Conservation (phyloP, 2,888 invertebrate genomes). For the Tethea ocularis region DNA sequence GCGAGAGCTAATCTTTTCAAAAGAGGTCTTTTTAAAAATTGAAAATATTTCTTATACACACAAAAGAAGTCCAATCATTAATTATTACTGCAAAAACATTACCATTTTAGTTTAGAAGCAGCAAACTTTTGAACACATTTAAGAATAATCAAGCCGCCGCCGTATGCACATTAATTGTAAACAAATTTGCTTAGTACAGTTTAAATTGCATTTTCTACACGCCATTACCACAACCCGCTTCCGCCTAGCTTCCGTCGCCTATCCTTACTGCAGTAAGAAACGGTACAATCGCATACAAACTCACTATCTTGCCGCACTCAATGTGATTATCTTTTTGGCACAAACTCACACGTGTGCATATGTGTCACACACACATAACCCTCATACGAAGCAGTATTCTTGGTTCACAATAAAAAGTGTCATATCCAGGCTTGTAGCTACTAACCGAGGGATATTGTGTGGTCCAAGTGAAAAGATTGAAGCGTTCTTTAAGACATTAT, state of each 20-base stretch:
- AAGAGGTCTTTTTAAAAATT: too few species aligned
- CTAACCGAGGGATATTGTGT: conserved; percentile 14
- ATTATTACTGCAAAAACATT: too few species aligned
- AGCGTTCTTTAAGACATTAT: not conserved
- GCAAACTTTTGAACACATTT: too few species aligned
- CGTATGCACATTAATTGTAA: not conserved
- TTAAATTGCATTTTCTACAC: not conserved
- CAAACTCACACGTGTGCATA: conserved; percentile 27
- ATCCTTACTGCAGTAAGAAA: conserved; percentile 11
- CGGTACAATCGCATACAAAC: conserved; percentile 17
- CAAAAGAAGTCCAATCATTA: too few species aligned
- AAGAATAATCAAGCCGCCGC: not conserved
- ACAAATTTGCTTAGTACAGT: not conserved
- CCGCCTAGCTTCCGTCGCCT: not conserved
- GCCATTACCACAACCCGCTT: not conserved
- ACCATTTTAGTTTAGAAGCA: too few species aligned
- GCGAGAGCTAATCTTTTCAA: too few species aligned
- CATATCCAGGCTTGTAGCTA: conserved; percentile 44
- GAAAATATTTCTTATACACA: too few species aligned
- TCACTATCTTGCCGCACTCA: conserved; percentile 22
- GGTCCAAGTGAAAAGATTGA: conserved; percentile 6
- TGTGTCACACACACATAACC: not conserved
- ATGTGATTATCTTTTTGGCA: conserved; percentile 43
- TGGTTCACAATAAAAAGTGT: conserved; percentile 42
- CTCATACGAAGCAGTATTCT: conserved; percentile 11